Percentiles rank a stretch among this genome's conserved stretches.
Conservation (phyloP, 2,113 vertebrate species). For the Agapornis roseicollis region DNA sequence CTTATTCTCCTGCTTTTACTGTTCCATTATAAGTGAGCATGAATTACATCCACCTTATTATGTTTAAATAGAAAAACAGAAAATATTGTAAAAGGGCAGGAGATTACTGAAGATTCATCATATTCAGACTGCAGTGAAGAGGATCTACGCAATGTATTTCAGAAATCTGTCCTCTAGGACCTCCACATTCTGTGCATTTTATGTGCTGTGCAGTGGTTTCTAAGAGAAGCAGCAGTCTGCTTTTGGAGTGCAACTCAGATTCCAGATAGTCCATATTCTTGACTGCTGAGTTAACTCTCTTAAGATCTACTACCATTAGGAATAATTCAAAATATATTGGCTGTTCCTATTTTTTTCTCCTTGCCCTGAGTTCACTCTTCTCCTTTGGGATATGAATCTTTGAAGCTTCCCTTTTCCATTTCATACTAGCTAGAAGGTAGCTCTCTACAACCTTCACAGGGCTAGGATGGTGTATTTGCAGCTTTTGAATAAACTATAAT, state of each 20-base stretch:
- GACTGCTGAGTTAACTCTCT: neutral
- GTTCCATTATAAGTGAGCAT: neutral
- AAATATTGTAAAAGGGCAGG: neutral
- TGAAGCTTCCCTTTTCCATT: conserved; percentile 25
- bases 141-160: neutral
- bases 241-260: neutral
- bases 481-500: conserved; percentile 38
- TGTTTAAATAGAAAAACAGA: neutral
- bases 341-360: neutral
- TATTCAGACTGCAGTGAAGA: neutral
- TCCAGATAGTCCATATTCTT: neutral
- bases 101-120: neutral
- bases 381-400: neutral
- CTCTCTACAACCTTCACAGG: neutral
- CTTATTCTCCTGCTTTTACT: neutral
- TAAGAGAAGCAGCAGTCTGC: neutral
- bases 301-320: neutral
- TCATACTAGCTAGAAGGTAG: no score
- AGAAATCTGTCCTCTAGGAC: neutral
- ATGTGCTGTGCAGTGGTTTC: neutral
- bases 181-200: neutral
- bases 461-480: neutral
- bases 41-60: neutral
- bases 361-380: neutral
- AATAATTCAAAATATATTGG: conserved; percentile 32